phyloP scores from a whole-genome alignment of 2,888 invertebrate species.

The Phalangium opilio region DNA sequence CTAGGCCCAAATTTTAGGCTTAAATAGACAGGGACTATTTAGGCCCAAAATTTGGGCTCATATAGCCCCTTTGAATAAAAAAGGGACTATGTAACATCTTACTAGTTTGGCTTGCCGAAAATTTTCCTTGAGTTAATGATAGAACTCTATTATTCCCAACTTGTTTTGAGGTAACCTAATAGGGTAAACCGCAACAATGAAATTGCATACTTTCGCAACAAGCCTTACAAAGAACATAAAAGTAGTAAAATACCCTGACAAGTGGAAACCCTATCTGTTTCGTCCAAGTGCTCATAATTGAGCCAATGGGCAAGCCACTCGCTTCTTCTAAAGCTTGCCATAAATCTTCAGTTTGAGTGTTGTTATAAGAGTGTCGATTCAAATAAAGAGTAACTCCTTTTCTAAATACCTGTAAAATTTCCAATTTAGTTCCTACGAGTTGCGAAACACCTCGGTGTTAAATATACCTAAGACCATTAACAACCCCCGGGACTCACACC shows the following conservation, averaged over 20 bases:
- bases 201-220: no score
- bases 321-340: conserved; percentile 80
- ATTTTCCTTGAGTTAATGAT: conserved; percentile 64
- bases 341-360: conserved; percentile 82
- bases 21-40: no score
- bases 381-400: conserved; percentile 85
- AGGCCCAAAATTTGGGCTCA: no score
- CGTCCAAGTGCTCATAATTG: conserved; percentile 94
- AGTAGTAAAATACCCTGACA: conserved; percentile 35
- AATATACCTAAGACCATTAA: no score
- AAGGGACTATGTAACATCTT: no score
- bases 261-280: conserved; percentile 89
- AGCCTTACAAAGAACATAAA: no score
- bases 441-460: no score
- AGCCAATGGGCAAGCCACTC: conserved; percentile 72
- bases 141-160: conserved; percentile 44
- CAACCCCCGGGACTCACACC: no score
- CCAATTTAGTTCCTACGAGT: conserved; percentile 7
- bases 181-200: no score
- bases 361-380: conserved; percentile 67
- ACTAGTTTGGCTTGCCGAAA: conserved; percentile 51
- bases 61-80: no score
- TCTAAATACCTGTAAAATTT: conserved; percentile 51
- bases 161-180: conserved; percentile 25
- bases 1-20: no score